Percentiles rank a stretch among this genome's conserved stretches.
phyloP scores from a whole-genome alignment of 2,113 vertebrate species.

The Xenopus borealis region DNA sequence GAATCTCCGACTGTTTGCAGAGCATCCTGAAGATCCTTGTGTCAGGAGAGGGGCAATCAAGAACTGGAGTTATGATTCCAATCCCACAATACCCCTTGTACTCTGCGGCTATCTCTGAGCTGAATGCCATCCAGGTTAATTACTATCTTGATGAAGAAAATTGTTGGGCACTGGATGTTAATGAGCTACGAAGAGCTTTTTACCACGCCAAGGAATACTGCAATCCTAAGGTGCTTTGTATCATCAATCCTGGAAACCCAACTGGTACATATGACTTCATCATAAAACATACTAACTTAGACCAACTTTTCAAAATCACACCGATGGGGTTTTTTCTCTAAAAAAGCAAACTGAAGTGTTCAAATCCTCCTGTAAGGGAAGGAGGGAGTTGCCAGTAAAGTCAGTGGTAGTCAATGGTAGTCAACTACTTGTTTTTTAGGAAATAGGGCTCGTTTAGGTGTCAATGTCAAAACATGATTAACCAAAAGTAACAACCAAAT shows the following conservation, averaged over 20 bases:
- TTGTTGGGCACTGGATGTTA: constrained; percentile 78
- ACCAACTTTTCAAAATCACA: no score
- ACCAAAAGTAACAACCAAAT: no score
- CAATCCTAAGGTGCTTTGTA: constrained; percentile 78
- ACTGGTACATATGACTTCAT: constrained; percentile 64
- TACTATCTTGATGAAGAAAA: constrained; percentile 84
- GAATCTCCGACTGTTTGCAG: constrained; percentile 51
- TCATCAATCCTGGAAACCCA: constrained; percentile 86
- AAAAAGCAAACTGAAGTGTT: no score
- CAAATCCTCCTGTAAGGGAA: no score
- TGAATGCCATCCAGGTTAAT: constrained; percentile 77
- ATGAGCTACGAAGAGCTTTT: constrained; percentile 73
- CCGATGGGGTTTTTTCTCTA: no score
- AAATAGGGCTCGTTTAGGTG: no score
- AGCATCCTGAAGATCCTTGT: constrained; percentile 77
- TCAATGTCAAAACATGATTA: no score
- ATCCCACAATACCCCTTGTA: constrained; percentile 86
- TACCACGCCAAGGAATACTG: constrained; percentile 71
- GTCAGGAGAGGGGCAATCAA: constrained; percentile 70
- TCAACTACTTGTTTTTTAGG: no score
- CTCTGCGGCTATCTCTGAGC: constrained; percentile 78
- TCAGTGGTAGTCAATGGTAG: no score
- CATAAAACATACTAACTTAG: no score
- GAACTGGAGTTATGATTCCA: constrained; percentile 83
- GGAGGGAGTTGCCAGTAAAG: no score